phyloP scores from a whole-genome alignment of 2,797 vertebrate species.

The Sarcoramphus papa region DNA sequence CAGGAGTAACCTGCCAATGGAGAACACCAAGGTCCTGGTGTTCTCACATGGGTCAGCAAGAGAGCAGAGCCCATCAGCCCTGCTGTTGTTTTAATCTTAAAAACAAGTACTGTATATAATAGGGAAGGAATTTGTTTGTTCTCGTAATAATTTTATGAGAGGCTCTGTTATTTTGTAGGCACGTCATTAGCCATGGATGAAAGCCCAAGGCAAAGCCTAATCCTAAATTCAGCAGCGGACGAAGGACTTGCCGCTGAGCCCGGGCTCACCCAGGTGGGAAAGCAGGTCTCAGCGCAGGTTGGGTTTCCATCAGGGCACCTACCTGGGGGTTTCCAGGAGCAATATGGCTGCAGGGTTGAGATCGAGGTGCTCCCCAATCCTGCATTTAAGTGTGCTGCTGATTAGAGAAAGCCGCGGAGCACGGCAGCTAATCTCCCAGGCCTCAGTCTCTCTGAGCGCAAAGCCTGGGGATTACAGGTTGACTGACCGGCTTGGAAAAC shows the following conservation, averaged over 20 bases:
- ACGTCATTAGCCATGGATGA: neutral
- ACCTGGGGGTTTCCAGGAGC: neutral
- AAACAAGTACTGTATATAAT: neutral
- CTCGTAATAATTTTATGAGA: conserved; percentile 33
- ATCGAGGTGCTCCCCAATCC: neutral
- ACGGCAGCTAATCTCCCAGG: neutral
- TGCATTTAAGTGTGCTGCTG: rapidly evolving
- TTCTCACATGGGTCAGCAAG: neutral
- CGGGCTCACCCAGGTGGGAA: neutral
- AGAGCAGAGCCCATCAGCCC: neutral
- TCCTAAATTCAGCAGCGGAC: rapidly evolving
- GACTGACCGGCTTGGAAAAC: neutral
- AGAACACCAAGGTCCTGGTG: neutral
- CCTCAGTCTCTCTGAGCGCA: neutral
- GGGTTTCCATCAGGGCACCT: neutral
- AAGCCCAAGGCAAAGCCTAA: neutral
- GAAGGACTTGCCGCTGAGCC: rapidly evolving
- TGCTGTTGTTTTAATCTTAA: neutral
- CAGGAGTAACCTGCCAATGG: neutral
- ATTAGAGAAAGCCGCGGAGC: neutral
- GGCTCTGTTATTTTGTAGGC: neutral
- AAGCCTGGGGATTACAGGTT: neutral
- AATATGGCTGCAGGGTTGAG: neutral
- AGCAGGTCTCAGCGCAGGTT: neutral
- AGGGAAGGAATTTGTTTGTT: conserved; percentile 39